Percentiles rank a stretch among this genome's conserved stretches.
These are phyloP conservation scores for Aplysia californica DNA, from an alignment of 1,140 invertebrate species.

Conservation along the genomic window DNA sequence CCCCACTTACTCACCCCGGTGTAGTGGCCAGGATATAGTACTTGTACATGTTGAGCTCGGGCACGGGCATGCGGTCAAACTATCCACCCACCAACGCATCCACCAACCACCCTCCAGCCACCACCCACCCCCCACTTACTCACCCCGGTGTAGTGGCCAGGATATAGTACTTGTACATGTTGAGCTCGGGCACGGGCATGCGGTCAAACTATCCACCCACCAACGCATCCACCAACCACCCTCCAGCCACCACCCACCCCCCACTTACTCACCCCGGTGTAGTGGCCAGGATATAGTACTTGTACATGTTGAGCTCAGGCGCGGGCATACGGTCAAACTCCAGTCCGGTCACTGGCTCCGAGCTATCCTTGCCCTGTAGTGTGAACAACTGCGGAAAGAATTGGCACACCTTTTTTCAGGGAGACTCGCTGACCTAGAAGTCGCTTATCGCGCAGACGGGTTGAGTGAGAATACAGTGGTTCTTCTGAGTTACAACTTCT, in stretches of 20 bases:
- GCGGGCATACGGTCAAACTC: slow-evolving; percentile 81
- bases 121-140: too few species aligned
- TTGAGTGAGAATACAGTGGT: background rate
- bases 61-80: slow-evolving; percentile 77
- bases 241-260: too few species aligned
- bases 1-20: slow-evolving; percentile 72
- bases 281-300: slow-evolving; percentile 79
- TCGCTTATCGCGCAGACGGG: background rate
- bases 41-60: slow-evolving; percentile 71
- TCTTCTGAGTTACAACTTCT: too few species aligned
- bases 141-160: slow-evolving; percentile 83
- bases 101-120: too few species aligned
- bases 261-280: slow-evolving; percentile 77
- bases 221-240: too few species aligned
- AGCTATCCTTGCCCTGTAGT: slow-evolving; percentile 76
- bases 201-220: slow-evolving; percentile 87
- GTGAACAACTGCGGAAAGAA: slow-evolving; percentile 79
- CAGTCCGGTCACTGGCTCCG: slow-evolving; percentile 86
- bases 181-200: slow-evolving; percentile 71
- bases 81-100: too few species aligned
- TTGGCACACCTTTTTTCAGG: background rate
- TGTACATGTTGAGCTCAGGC: slow-evolving; percentile 71
- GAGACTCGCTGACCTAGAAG: too few species aligned
- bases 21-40: slow-evolving; percentile 83
- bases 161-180: slow-evolving; percentile 74